Evolutionary conservation across 2,113 vertebrate genomes (phyloP), one percentile per base, ranked within the genome.

Genomic region (Beaufortia kweichowensis): DNA sequence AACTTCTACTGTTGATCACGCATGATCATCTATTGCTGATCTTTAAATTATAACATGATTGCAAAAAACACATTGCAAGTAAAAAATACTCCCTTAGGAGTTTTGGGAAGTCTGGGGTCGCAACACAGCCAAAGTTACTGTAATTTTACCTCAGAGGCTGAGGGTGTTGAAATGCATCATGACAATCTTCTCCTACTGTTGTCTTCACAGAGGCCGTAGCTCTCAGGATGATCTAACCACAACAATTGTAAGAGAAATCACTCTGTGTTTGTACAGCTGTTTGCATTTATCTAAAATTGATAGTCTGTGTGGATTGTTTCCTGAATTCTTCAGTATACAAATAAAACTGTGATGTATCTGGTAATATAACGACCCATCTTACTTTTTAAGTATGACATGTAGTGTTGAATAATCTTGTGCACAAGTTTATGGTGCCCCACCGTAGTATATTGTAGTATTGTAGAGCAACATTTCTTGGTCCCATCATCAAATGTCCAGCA

Each of bases 31-130:
- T n/a, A 71, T 31, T 8, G 39, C 31, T 41, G 53, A 57, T 71
- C 68, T 57, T 71, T 71, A 24, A 71, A 71, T 71, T 41, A 57
- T 71, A 71, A 57, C 50, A 41, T 56, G 67, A 41, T 3, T n/a
- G n/a, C n/a, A n/a, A 56, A 57, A 57, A 71, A 71, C 24, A 19
- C 31, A 57, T 26, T 1, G 14, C 6, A 33, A 61, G 12, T 15
- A 28, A 59, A 59, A 69, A 5, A 33, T 10, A 66, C 23, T 33
- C 50, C 67, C 53, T 19, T n/a, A 15, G 33, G 50, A 71, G 21
- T 6, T 69, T 56, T 39, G 24, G 50, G 68, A 57, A 71, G 67
- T 70, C 48, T 70, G 67, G 50, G 29, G 29, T 14, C n/a, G 29
- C 23, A 28, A 56, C 15, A 33, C 29, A 21, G 28, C 28, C 33